A percentile compares a stretch with the other conserved stretches of the same genome.
Evolutionary conservation across 1,140 invertebrate species (phyloP).

Genomic region (Ericerus pela): DNA sequence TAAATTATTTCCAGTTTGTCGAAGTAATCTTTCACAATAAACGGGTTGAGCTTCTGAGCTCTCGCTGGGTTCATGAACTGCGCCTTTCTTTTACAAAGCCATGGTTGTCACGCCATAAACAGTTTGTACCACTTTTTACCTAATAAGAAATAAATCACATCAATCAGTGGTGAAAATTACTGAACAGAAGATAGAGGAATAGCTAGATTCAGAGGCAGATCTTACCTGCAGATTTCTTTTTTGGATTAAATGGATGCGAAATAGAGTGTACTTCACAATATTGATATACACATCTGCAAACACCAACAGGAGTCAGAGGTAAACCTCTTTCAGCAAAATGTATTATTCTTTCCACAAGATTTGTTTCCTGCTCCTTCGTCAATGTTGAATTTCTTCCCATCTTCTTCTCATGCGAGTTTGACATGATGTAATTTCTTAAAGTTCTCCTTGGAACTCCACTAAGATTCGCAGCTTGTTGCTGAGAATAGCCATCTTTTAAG

Average conservation of each 20-base stretch:
- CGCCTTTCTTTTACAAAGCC: constrained; percentile 24
- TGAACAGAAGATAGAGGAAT: not conserved
- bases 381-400: not conserved
- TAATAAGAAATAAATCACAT: no score
- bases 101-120: constrained; percentile 21
- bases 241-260: not conserved
- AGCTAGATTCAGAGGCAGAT: not conserved
- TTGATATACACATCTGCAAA: not conserved
- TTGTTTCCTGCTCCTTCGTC: constrained; percentile 19
- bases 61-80: constrained; percentile 28
- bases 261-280: constrained; percentile 2
- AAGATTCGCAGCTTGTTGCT: no score
- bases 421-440: not conserved
- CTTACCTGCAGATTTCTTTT: not conserved
- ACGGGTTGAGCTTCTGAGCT: constrained; percentile 28
- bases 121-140: not conserved
- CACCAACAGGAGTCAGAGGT: constrained; percentile 22
- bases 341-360: constrained; percentile 23
- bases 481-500: no score
- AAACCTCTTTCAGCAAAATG: constrained; percentile 23
- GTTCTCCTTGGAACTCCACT: not conserved
- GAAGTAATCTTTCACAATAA: constrained; percentile 28
- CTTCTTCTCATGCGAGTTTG: not conserved
- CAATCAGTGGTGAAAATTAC: not conserved
- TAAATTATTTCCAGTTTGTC: constrained; percentile 24